Percentiles rank a stretch among this genome's conserved stretches.
These are phyloP conservation scores for Furcula furcula DNA, from an alignment of 2,888 invertebrate species.

Conservation along the genomic window DNA sequence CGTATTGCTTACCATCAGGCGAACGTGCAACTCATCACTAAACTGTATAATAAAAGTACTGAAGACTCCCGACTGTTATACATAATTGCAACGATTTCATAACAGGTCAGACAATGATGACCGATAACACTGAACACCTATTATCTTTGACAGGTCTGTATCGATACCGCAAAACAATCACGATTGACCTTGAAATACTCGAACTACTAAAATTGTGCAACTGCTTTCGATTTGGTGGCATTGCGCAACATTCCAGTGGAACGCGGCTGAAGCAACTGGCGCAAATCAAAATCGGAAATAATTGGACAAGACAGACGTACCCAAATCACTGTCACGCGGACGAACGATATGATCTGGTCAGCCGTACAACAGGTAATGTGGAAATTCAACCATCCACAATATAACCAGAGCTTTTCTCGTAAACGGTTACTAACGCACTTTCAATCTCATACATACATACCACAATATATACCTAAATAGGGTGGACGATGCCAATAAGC, in stretches of 20 bases:
- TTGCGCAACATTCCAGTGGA: constrained; percentile 23
- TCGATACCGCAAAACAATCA: constrained; percentile 7
- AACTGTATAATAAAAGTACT: no score
- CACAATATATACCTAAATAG: no score
- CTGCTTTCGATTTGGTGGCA: constrained; percentile 5
- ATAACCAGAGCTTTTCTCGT: no score
- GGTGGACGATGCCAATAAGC: no score
- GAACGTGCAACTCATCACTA: no score
- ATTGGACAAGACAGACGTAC: constrained; percentile 35
- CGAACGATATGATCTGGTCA: constrained; percentile 16
- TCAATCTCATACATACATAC: no score
- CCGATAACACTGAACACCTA: constrained; percentile 1
- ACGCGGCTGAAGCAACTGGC: constrained; percentile 21
- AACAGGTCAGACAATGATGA: not conserved
- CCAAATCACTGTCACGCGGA: constrained; percentile 31
- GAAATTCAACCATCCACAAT: constrained; percentile 15
- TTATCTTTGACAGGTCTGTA: constrained; percentile 19
- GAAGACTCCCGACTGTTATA: no score
- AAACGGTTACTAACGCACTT: no score
- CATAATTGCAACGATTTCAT: not conserved
- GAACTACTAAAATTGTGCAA: constrained; percentile 8
- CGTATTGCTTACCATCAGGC: no score
- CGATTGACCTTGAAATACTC: constrained; percentile 12
- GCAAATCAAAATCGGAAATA: constrained; percentile 31
- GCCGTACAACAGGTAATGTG: constrained; percentile 13